Conservation (phyloP, 1,140 invertebrate species). For the Trypoxylus dichotomus region DNA sequence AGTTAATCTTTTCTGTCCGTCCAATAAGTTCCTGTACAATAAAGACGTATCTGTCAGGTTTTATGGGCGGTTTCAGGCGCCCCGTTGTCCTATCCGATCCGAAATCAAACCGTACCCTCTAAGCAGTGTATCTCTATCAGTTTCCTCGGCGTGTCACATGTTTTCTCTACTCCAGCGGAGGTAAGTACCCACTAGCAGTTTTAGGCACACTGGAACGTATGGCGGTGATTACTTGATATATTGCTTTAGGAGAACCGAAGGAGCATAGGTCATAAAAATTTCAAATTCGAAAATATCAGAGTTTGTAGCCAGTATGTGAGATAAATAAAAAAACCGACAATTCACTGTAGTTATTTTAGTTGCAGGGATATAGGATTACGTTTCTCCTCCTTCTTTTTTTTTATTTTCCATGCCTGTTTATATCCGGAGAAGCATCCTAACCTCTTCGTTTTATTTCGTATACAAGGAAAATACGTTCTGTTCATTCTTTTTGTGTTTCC, state of each 20-base stretch:
- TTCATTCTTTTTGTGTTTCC: too few relatives aligned
- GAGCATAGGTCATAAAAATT: conserved; percentile 19
- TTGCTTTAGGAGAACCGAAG: conserved; percentile 5
- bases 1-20: not conserved
- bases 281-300: conserved; percentile 11
- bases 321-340: not conserved
- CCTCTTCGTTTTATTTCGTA: not conserved
- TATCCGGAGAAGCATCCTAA: not conserved
- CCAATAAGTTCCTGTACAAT: conserved; percentile 2
- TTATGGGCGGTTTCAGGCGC: conserved; percentile 20
- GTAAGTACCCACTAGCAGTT: not conserved
- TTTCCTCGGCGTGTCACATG: not conserved
- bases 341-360: conserved; percentile 1
- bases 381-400: not conserved
- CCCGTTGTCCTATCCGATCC: conserved; percentile 1
- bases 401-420: not conserved
- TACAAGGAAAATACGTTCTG: not conserved
- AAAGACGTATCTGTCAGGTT: conserved; percentile 21
- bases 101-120: not conserved
- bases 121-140: not conserved
- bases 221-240: conserved; percentile 18
- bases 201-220: not conserved
- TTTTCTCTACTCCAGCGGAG: not conserved
- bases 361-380: not conserved
- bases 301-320: not conserved